These are phyloP conservation scores for Solen grandis DNA, from an alignment of 1,140 invertebrate species.

Conservation along the genomic window DNA sequence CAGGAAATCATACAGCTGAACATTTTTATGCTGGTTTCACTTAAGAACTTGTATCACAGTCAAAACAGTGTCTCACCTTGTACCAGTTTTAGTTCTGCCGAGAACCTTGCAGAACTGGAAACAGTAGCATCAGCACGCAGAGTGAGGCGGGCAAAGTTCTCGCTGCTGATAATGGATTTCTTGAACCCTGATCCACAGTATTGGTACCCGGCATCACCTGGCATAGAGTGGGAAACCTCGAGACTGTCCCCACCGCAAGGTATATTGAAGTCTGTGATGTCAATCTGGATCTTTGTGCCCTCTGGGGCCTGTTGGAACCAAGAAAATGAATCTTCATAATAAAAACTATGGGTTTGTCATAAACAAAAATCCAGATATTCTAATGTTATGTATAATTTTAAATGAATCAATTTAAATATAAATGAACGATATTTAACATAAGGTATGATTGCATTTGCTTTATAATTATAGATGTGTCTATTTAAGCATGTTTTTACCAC, in stretches of 20 bases:
- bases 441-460: too few relatives aligned
- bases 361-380: too few relatives aligned
- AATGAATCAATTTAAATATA: too few relatives aligned
- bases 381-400: too few relatives aligned
- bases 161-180: slow-evolving; percentile 21
- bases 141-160: slow-evolving; percentile 3
- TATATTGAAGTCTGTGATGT: slow-evolving; percentile 13
- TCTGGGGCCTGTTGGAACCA: slow-evolving; percentile 36
- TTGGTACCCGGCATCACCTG: not conserved
- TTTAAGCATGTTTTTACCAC: too few relatives aligned
- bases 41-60: too few relatives aligned
- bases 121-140: not conserved
- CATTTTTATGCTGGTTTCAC: too few relatives aligned
- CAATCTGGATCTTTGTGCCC: slow-evolving; percentile 8
- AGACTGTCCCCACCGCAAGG: not conserved
- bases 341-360: too few relatives aligned
- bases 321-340: too few relatives aligned
- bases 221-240: slow-evolving; percentile 10
- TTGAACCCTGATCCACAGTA: slow-evolving; percentile 22
- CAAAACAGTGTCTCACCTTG: slow-evolving; percentile 1
- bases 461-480: too few relatives aligned
- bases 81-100: not conserved
- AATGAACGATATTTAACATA: too few relatives aligned
- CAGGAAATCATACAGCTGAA: too few relatives aligned
- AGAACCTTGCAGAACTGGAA: not conserved